phyloP scores from a whole-genome alignment of 1,140 invertebrate species.

The Procambarus clarkii region DNA sequence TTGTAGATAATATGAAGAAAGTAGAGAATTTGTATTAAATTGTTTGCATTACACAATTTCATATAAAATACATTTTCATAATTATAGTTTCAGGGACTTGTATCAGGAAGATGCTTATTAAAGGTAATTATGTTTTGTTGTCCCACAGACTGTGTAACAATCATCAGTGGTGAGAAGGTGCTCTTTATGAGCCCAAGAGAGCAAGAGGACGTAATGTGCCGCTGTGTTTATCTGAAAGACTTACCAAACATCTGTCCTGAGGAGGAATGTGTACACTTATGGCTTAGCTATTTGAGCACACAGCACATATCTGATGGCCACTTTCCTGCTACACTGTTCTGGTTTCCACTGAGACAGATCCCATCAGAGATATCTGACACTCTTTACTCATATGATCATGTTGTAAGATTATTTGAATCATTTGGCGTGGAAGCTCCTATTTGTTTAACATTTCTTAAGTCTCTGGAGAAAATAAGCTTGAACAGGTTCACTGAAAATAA shows the following conservation, averaged over 20 bases:
- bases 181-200: slow-evolving; percentile 45
- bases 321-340: slow-evolving; percentile 35
- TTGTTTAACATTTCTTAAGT: slow-evolving; percentile 43
- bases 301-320: slow-evolving; percentile 6
- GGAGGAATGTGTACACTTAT: not conserved
- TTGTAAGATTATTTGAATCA: not conserved
- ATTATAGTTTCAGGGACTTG: too few relatives aligned
- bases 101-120: too few relatives aligned
- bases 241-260: not conserved
- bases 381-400: slow-evolving; percentile 1
- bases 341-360: slow-evolving; percentile 45
- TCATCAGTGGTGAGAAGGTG: slow-evolving; percentile 28
- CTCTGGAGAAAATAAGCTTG: slow-evolving; percentile 20
- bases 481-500: not conserved
- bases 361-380: slow-evolving; percentile 35
- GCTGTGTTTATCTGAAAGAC: slow-evolving; percentile 2
- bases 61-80: too few relatives aligned
- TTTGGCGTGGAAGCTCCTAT: slow-evolving; percentile 16
- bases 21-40: too few relatives aligned
- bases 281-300: slow-evolving; percentile 1
- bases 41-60: too few relatives aligned
- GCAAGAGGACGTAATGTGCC: slow-evolving; percentile 30
- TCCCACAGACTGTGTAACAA: slow-evolving; percentile 3
- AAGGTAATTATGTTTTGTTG: not conserved
- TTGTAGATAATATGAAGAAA: too few relatives aligned